Base-by-base conservation (phyloP, 2,113 vertebrate genomes). In the Gadus chalcogrammus region DNA sequence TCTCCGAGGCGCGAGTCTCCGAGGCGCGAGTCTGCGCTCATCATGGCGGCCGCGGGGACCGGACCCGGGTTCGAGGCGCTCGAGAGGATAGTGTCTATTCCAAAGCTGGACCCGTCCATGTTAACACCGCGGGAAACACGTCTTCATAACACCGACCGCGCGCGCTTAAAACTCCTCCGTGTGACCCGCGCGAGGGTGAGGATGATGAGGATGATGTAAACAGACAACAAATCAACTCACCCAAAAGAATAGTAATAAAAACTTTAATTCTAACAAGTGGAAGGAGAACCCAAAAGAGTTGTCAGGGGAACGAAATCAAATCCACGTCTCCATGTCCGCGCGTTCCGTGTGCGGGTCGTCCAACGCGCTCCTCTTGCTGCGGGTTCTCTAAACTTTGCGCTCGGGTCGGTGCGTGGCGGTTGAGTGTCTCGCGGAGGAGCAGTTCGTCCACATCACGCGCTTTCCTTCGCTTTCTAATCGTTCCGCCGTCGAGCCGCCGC, bases 31-130 rank as follows among this genome's bases (percentile, higher is more conserved):
- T 98, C 96, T 89, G 94, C 95, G 90, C 94, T 97, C 94, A 97
- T 95, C 61, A 94, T 90, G 86, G 86, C 92, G 28, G 42, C 42
- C 8, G 86, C 92, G 28, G 95, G 93, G 90, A 93, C 96, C 82
- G 91, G 42, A 48, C 42, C 92, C 67, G 94, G 93, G 84, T 93
- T 92, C 72, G 92, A 92, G 24, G 93, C 92, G 87, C 86, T 79
- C 73, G 96, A 96, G 89, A 98, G 92, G 90, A 99, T 98, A 86
- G 95, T 98, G 92, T 98, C 97, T 92, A 99, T 99, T 90, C 96
- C 97, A 91, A 99, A 99, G 91, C 92, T 98, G 80, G 96, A 97
- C 85, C 94, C 94, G 93, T 99, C 97, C 97, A 98, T 98, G 78
- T 91, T 93, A 91, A 88, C 75, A 87, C 71, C 71, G 70, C 67